A percentile compares a stretch with the other conserved stretches of the same genome.
phyloP scores from a whole-genome alignment of 1,140 invertebrate genomes.

The Drosophila busckii region DNA sequence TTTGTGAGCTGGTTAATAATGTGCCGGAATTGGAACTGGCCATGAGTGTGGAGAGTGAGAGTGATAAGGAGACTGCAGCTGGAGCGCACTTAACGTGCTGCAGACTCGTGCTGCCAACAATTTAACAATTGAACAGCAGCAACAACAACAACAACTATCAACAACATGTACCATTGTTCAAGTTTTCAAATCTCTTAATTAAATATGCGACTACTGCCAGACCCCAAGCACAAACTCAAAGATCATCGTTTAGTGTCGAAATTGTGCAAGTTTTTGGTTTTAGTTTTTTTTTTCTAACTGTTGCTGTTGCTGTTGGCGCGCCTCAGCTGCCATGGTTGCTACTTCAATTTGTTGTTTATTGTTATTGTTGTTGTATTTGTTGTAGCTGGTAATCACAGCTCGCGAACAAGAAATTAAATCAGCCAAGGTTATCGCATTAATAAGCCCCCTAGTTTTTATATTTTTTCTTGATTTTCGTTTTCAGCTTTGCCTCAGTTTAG shows the following conservation, averaged over 20 bases:
- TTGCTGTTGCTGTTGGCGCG: constrained; percentile 30
- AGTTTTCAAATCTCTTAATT: constrained; percentile 77
- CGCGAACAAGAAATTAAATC: constrained; percentile 69
- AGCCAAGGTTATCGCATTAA: constrained; percentile 77
- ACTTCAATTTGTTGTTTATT: constrained; percentile 17
- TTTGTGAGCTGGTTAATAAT: too few species aligned
- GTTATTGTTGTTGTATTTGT: constrained; percentile 12
- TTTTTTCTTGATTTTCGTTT: constrained; percentile 19
- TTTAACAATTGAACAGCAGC: too few species aligned
- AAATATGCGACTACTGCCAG: constrained; percentile 70
- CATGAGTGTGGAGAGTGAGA: too few species aligned
- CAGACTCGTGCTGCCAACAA: too few species aligned
- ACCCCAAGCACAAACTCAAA: constrained; percentile 35
- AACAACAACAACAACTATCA: too few species aligned
- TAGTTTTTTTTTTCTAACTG: constrained; percentile 39
- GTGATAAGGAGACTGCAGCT: too few species aligned
- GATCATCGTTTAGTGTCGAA: constrained; percentile 72
- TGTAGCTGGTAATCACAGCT: constrained; percentile 56
- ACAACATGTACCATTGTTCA: constrained; percentile 63
- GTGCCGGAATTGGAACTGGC: too few species aligned
- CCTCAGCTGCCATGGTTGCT: too few species aligned
- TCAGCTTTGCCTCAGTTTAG: not conserved
- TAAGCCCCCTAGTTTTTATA: constrained; percentile 62
- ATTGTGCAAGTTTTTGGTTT: constrained; percentile 74
- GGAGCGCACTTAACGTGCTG: too few species aligned